phyloP scores from a whole-genome alignment of 2,113 vertebrate genomes.

The Otis tarda region DNA sequence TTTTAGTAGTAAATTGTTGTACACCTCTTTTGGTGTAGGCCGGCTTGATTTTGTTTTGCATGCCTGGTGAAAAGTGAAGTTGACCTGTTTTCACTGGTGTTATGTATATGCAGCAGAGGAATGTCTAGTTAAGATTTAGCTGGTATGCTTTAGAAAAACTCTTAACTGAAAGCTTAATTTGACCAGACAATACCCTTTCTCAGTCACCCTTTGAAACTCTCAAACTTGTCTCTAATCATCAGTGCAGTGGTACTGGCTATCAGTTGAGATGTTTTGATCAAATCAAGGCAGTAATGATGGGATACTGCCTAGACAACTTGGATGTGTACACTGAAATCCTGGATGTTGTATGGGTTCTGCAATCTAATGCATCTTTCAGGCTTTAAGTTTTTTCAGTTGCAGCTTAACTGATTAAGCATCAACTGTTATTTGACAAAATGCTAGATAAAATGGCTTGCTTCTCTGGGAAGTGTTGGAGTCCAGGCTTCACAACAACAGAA shows the following conservation, averaged over 20 bases:
- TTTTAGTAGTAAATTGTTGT: background rate
- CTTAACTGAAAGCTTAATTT: slow-evolving; percentile 10
- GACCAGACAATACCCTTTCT: slow-evolving; percentile 6
- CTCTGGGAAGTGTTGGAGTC: background rate
- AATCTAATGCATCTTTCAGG: background rate
- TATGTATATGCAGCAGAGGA: background rate
- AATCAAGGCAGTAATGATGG: background rate
- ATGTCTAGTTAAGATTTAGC: background rate
- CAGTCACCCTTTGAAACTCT: background rate
- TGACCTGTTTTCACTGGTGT: background rate
- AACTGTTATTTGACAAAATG: background rate
- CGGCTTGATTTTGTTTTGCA: background rate
- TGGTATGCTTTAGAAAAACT: background rate
- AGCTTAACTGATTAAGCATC: background rate
- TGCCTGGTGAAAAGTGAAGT: background rate
- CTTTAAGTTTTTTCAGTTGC: background rate
- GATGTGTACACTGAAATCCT: background rate
- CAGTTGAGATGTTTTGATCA: background rate
- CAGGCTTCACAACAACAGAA: background rate
- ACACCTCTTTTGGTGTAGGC: background rate
- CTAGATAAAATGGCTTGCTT: background rate
- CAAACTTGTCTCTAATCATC: background rate
- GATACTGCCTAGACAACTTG: background rate
- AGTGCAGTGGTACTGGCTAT: background rate
- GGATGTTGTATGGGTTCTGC: background rate